Evolutionary conservation across 2,113 vertebrate genomes (phyloP), one percentile per base, ranked within the genome.

Genomic region (Psettodes erumei): DNA sequence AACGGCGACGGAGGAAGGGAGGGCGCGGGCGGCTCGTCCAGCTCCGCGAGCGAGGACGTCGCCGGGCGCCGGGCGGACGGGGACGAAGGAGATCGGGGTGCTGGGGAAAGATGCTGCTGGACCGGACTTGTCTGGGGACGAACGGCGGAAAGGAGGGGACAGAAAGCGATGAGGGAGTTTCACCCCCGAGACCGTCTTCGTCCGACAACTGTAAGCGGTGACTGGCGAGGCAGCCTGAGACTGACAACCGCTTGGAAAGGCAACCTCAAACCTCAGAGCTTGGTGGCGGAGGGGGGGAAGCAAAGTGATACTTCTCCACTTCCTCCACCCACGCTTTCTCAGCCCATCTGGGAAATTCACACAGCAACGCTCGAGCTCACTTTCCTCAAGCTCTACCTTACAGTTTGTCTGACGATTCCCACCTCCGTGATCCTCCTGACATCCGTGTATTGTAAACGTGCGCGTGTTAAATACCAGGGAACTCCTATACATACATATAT

Each of bases 31-130:
- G 69, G 59, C 37, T 76, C 88, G 48, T 90, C 68, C 30, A 48
- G 51, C 50, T 92, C 79, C 38, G 74, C 66, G 6, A 86, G 65
- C 12, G 89, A 88, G 6, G 93, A 92, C 23, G 91, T 86, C 71
- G 92, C 55, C 40, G 89, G 53, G 8, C 89, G 88, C 25, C 6
- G 73, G 43, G 71, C 25, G 47, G 70, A 30, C 56, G 21, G 63
- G 51, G 69, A 75, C 6, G 84, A 42, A 55, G 77, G 61, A 30
- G 85, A 82, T 18, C 6, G 68, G 55, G 47, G 9, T 15, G 9
- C 13, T 12, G 75, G 79, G 21, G 61, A 78, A 1, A 78, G 47
- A n/a, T 61, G 9, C 32, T 56, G 65, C 10, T 78, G 66, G 32
- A 63, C 16, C 13, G 66, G 60, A 76, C 56, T 87, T 28, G 68